Base-by-base conservation (phyloP, 2,888 invertebrate species). In the Drosophila mercatorum region DNA sequence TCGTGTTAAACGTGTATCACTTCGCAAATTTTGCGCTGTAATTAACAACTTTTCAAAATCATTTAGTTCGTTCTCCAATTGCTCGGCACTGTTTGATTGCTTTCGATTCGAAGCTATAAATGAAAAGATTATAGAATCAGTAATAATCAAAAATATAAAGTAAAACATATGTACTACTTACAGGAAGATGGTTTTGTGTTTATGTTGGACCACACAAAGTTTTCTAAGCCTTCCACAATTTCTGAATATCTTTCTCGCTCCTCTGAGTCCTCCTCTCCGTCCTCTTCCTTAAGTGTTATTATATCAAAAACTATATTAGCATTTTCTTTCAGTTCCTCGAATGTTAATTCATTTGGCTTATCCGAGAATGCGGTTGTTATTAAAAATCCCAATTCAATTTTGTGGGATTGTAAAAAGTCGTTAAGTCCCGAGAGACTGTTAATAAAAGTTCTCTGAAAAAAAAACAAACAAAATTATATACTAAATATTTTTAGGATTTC, bases 11-110 rank as follows among this genome's bases (percentile, higher is more conserved):
- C 61, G 67, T 2, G 81, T 75, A 38, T 88, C 71, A 14, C 63
- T 73, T 12, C 84, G 79, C 47, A 84, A 62, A n/a, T 44, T 84
- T 69, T 88, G 85, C 1, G 84, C 84, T 5, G 88, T 74, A 28
- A 84, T 79, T 4, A 84, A 63, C 26, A 84, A 57, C 6, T 88
- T 84, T 52, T 84, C 84, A 68, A 84, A 84, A 66, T 84, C 85
- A 68, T 80, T 85, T 3, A 84, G 28, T 41, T 84, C 79, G n/a
- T 38, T 76, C 57, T 84, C 84, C 43, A 84, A 34, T 10, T 84
- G 83, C 1, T 84, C 85, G 5, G 70, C 26, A 57, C 70, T 70
- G 34, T 55, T 71, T 1, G 73, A 69, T 17, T 66, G 46, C 0
- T 59, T 59, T 8, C 61, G 47, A 5, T 49, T 63, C 22, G 68